Evolutionary conservation across 2,888 invertebrate genomes (phyloP), one percentile per base, ranked within the genome.

Genomic region (Mythimna impura): DNA sequence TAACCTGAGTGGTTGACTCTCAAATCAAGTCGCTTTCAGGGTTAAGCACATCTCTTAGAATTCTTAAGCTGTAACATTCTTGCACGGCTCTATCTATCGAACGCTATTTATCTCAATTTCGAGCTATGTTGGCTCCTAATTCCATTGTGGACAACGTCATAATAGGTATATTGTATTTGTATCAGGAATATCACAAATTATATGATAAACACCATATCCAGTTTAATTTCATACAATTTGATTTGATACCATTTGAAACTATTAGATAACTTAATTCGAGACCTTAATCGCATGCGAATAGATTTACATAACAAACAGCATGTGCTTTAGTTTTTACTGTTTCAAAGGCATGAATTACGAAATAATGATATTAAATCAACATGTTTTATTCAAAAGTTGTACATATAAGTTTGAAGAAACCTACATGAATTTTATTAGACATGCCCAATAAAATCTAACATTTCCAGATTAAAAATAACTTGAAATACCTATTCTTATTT

Each of bases 261-360:
- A 47, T 47, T 47, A 47, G 1, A 47, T n/a, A 50, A 66, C 9
- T 30, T 20, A 22, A 43, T 54, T 66, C 10, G 12, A 70, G 50
- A 77, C 30, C 25, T 9, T 40, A 57, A 55, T 50, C 25, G 61
- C 78, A 80, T 75, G 68, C 43, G 36, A 68, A 61, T 64, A 64
- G 40, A 77, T 76, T 57, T 52, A 73, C 47, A 55, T 72, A 66
- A 14, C 30, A 47, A 66, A 60, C 30, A 68, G 83, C 80, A 81
- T 71, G 80, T 55, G 67, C 66, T 71, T 74, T 67, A 14, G 34
- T 71, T 73, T 71, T 70, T 43, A 55, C 14, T 64, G 43, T 64
- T 52, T 67, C 34, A 66, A 66, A 57, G 43, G 80, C 68, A 82
- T 79, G 74, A 64, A 61, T 65, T 54, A 52, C 47, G 61, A 63